Percentiles rank a stretch among this genome's conserved stretches.
Evolutionary conservation across 2,797 vertebrate species (phyloP).

Genomic region (Triplophysa yarkandensis): DNA sequence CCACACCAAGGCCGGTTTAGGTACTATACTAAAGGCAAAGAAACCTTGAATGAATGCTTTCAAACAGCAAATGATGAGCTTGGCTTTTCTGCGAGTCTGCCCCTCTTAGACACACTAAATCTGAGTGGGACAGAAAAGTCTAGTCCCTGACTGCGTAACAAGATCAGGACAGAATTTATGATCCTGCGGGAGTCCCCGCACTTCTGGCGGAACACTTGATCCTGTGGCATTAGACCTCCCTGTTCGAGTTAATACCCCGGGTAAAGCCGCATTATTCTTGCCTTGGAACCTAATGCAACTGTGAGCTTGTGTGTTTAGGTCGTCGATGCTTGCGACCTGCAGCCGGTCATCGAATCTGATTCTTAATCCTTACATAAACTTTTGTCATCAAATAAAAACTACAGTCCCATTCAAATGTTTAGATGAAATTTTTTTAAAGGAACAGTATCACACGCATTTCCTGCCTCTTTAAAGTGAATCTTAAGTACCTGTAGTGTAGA

Average conservation of each 20-base stretch:
- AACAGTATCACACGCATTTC: too few relatives aligned
- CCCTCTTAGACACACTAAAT: conserved; percentile 22
- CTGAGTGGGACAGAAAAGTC: conserved; percentile 34
- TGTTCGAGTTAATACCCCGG: conserved; percentile 77
- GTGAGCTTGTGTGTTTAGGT: conserved; percentile 13
- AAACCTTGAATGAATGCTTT: conserved; percentile 8
- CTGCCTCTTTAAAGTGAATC: too few relatives aligned
- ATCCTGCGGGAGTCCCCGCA: conserved; percentile 68
- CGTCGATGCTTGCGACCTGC: neutral
- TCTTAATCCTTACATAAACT: conserved; percentile 22
- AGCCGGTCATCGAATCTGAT: conserved; percentile 13
- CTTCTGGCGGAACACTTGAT: conserved; percentile 73
- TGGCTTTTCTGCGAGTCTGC: conserved; percentile 19
- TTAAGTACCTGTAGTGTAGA: too few relatives aligned
- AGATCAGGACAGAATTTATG: conserved; percentile 64
- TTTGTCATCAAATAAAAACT: neutral
- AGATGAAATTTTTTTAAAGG: too few relatives aligned
- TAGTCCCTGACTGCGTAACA: conserved; percentile 69
- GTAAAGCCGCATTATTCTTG: conserved; percentile 69
- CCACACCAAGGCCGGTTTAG: neutral
- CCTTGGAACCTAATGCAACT: conserved; percentile 71
- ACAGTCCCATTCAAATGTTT: neutral
- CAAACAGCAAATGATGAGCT: conserved; percentile 24
- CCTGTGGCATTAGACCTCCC: conserved; percentile 72
- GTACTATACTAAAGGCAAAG: neutral